These are phyloP conservation scores for Acanthosoma haemorrhoidale DNA, from an alignment of 2,888 invertebrate species.

Conservation along the genomic window DNA sequence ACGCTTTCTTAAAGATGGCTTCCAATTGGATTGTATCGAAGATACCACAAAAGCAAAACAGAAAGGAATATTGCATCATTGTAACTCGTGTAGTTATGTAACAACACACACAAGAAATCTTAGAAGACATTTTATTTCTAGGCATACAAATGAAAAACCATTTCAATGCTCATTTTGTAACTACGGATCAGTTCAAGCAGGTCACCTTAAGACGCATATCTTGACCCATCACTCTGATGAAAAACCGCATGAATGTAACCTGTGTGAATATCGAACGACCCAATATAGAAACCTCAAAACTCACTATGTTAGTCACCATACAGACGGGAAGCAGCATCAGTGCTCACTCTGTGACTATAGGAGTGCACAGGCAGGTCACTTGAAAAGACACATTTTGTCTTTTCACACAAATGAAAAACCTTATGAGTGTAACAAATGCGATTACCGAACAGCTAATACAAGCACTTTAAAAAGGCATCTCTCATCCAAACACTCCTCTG, in stretches of 20 bases:
- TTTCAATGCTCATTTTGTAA: not conserved
- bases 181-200: not conserved
- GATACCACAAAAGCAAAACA: not conserved
- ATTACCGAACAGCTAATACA: not conserved
- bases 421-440: not conserved
- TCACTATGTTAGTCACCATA: not conserved
- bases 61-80: not conserved
- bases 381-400: not conserved
- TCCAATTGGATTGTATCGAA: not conserved
- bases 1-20: too few relatives aligned
- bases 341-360: not conserved
- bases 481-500: not conserved
- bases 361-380: not conserved
- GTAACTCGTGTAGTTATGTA: not conserved
- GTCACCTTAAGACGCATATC: not conserved
- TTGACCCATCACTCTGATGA: not conserved
- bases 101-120: slow-evolving; percentile 1
- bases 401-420: not conserved
- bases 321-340: not conserved
- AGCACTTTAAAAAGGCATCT: not conserved
- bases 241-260: not conserved
- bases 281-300: not conserved
- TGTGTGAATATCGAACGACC: not conserved
- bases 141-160: not conserved
- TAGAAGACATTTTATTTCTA: not conserved